phyloP scores from a whole-genome alignment of 2,113 vertebrate species.

The Meriones unguiculatus region DNA sequence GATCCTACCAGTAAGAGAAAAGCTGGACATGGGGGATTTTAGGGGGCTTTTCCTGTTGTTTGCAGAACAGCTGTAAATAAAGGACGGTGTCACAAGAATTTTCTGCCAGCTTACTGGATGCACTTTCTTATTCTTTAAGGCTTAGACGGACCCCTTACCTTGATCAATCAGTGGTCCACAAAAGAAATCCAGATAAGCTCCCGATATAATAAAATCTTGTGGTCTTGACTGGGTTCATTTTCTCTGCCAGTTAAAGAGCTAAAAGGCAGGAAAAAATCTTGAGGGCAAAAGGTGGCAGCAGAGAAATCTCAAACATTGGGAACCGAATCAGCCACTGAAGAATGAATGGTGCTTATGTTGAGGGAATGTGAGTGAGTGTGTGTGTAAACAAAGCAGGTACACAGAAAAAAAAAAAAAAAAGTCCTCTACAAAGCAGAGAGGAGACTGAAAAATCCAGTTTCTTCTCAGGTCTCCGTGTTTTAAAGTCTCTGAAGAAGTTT shows the following conservation, averaged over 20 bases:
- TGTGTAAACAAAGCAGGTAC: neutral
- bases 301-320: neutral
- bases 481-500: neutral
- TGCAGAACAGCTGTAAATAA: neutral
- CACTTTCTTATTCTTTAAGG: neutral
- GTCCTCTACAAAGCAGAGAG: neutral
- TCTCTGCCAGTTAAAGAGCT: neutral
- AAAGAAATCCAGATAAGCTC: neutral
- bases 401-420: neutral
- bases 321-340: neutral
- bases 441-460: neutral
- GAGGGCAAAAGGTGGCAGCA: neutral
- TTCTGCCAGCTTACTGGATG: neutral
- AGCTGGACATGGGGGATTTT: neutral
- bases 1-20: neutral
- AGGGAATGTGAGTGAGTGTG: too few relatives aligned
- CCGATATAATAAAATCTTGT: neutral
- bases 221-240: neutral
- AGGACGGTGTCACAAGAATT: neutral
- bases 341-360: neutral
- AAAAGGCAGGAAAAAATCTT: neutral
- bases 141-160: neutral
- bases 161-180: neutral
- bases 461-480: neutral
- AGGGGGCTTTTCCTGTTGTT: neutral